Evolutionary conservation across 1,140 invertebrate species (phyloP).

Genomic region (Drosophila teissieri): DNA sequence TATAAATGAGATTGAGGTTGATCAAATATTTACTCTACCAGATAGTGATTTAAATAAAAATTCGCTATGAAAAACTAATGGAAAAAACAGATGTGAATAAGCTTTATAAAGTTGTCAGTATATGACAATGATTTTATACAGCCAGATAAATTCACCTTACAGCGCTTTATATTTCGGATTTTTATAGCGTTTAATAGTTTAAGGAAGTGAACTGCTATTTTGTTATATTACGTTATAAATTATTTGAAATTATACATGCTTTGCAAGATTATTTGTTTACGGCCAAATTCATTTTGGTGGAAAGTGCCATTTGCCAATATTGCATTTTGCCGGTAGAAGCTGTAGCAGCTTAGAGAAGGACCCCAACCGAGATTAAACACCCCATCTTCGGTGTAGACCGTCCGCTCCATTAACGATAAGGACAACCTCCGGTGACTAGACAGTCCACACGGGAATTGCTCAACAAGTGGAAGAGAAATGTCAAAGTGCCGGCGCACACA

Average conservation of each 20-base stretch:
- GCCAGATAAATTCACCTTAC: no score
- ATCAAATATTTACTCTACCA: not conserved
- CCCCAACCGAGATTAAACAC: not conserved
- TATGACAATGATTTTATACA: no score
- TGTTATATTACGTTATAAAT: no score
- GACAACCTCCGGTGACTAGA: constrained; percentile 18
- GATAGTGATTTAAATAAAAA: not conserved
- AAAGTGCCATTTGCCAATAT: not conserved
- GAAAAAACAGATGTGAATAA: not conserved
- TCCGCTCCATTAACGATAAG: constrained; percentile 37
- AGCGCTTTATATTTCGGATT: no score
- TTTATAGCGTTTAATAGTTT: no score
- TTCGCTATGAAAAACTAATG: not conserved
- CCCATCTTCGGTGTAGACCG: not conserved
- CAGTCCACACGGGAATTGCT: constrained; percentile 31
- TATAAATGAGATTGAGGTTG: not conserved
- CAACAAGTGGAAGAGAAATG: constrained; percentile 57
- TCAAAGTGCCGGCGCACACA: constrained; percentile 15
- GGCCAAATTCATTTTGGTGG: no score
- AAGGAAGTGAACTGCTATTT: no score
- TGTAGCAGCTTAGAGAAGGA: not conserved
- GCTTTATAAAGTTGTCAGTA: no score
- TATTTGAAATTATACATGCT: no score
- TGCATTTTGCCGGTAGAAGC: not conserved
- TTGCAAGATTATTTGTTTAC: no score